Evolutionary conservation across 2,113 vertebrate species (phyloP).

Genomic region (Lampris megalopsis): DNA sequence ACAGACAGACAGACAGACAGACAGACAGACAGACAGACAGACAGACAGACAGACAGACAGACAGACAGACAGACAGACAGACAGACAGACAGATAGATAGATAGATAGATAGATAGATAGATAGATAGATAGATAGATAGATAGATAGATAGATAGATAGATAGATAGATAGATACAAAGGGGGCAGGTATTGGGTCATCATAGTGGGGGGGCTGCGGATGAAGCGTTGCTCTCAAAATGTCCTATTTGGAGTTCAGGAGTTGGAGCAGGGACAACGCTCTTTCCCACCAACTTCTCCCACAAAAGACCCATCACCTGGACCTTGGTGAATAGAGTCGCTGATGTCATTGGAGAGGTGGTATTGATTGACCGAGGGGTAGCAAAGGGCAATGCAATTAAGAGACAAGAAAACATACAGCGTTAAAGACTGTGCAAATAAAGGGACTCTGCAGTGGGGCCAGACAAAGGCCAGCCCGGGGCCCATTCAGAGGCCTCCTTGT

Average conservation of each 20-base stretch:
- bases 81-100: background rate
- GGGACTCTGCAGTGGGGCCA: constrained; percentile 68
- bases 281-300: constrained; percentile 67
- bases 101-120: constrained; percentile 9
- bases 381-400: constrained; percentile 85
- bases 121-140: constrained; percentile 10
- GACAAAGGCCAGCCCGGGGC: constrained; percentile 78
- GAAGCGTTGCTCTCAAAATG: constrained; percentile 5
- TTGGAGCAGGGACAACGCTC: constrained; percentile 11
- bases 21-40: background rate
- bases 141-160: background rate
- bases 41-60: background rate
- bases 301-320: constrained; percentile 71
- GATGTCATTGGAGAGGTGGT: constrained; percentile 77
- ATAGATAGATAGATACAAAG: constrained; percentile 1
- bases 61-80: background rate
- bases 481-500: constrained; percentile 79
- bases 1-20: constrained; percentile 2
- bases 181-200: background rate
- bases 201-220: constrained; percentile 5
- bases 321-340: constrained; percentile 70
- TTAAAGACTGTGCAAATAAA: constrained; percentile 86
- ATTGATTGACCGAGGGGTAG: constrained; percentile 79
- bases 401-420: constrained; percentile 81
- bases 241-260: constrained; percentile 33